Base-by-base conservation (phyloP, 2,888 invertebrate genomes). In the Xylocampa areola region DNA sequence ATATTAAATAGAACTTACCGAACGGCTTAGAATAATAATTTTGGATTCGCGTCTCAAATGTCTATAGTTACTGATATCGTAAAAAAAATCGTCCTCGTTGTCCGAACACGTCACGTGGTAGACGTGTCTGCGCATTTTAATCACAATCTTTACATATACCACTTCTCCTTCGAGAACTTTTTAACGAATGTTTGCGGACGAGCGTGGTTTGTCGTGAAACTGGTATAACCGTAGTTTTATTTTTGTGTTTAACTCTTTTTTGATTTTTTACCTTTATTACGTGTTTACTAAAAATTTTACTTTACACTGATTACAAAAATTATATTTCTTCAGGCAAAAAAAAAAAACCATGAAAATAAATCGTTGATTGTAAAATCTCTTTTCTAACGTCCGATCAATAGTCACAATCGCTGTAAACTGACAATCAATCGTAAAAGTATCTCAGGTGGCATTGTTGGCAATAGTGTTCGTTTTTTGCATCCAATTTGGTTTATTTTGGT, bases 11-110 rank as follows among this genome's bases (percentile, higher is more conserved):
- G 36, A 25, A 82, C 91, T 90, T 74, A 92, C 91, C 80, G 86
- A 60, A 60, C 79, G 80, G 8, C 80, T 80, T 14, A 91, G 79
- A 40, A 91, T 62, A 8, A 87, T 52, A 74, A 91, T 84, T 80
- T 89, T 91, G 0, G 88, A 89, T 65, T 87, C 86, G 0, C 90
- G 83, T 11, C 92, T 79, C 16, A 90, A 68, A 36, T 68, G 84
- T 27, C 80, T 85, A 50, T 87, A 91, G 39, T 82, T 82, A 45
- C 73, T 80, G 4, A 69, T 50, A 10, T 73, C 64, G 35, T 75
- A 76, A 64, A 59, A 78, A 66, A 78, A 82, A 14, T 84, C 76
- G 2, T 82, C 83, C n/a, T 85, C 86, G 7, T 84, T 76, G 3
- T 84, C 85, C 0, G 83, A 81, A 66, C 68, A 80, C 10, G 85